Evolutionary conservation across 1,140 invertebrate species (phyloP).

Genomic region (Micrasema longulum): DNA sequence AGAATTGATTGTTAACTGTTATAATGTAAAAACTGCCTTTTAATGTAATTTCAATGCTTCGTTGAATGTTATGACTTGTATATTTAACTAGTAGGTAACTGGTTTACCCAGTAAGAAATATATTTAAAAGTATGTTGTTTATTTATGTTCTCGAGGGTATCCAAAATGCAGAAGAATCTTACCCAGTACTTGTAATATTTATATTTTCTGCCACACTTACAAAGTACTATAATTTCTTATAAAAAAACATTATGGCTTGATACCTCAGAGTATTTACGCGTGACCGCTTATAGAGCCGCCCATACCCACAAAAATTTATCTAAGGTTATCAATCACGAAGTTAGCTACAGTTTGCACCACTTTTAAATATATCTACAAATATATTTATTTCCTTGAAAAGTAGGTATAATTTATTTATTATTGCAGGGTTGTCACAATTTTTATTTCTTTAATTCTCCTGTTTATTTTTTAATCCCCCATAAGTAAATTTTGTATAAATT

Average conservation of each 20-base stretch:
- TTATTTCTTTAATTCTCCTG: too few relatives aligned
- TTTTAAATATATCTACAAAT: neutral
- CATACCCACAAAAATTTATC: too few relatives aligned
- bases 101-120: slow-evolving; percentile 29
- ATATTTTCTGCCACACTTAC: too few relatives aligned
- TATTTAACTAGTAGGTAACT: slow-evolving; percentile 25
- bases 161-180: slow-evolving; percentile 1
- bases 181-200: too few relatives aligned
- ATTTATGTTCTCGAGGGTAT: slow-evolving; percentile 12
- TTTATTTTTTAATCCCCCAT: too few relatives aligned
- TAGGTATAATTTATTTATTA: too few relatives aligned
- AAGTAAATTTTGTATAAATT: too few relatives aligned
- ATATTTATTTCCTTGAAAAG: too few relatives aligned
- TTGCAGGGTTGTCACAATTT: too few relatives aligned
- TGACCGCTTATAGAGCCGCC: neutral
- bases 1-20: slow-evolving; percentile 15
- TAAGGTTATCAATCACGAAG: too few relatives aligned
- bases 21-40: slow-evolving; percentile 24
- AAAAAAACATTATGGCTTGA: too few relatives aligned
- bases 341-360: too few relatives aligned
- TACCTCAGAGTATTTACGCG: neutral
- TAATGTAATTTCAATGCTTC: slow-evolving; percentile 28
- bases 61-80: slow-evolving; percentile 31
- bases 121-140: neutral
- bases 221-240: slow-evolving; percentile 7